Percentiles rank a stretch among this genome's conserved stretches.
Conservation (phyloP, 2,888 invertebrate species). For the Andricus curvator region DNA sequence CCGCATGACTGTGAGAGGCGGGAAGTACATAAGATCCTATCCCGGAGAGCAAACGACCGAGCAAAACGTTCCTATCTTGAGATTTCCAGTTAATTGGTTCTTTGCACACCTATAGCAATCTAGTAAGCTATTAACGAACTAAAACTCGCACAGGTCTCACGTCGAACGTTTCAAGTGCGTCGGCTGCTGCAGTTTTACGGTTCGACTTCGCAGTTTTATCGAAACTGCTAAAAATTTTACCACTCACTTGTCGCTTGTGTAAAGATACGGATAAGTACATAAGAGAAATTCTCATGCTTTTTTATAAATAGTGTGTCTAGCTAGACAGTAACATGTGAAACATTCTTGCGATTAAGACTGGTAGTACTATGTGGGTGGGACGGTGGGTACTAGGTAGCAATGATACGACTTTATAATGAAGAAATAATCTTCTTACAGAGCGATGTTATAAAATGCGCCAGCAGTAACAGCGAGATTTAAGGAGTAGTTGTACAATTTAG, state of each 20-base stretch:
- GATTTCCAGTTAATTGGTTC: constrained; percentile 70
- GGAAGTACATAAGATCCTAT: constrained; percentile 64
- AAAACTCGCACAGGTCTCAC: constrained; percentile 61
- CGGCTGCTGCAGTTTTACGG: constrained; percentile 40
- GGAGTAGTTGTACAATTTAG: no score
- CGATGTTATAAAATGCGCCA: not conserved
- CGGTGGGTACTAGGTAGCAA: not conserved
- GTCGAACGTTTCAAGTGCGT: constrained; percentile 47
- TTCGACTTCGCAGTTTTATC: constrained; percentile 3
- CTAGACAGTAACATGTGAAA: not conserved
- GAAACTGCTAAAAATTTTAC: constrained; percentile 25
- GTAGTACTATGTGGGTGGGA: not conserved
- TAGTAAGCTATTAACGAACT: constrained; percentile 62
- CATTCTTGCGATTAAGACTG: not conserved
- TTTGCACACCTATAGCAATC: constrained; percentile 65
- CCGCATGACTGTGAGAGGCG: constrained; percentile 64
- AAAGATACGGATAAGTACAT: not conserved
- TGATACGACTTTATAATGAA: not conserved
- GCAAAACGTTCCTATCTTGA: constrained; percentile 61
- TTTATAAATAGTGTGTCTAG: not conserved
- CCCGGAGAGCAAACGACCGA: constrained; percentile 60
- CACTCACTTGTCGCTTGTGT: constrained; percentile 27
- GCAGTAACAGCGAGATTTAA: not conserved
- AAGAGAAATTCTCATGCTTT: not conserved
- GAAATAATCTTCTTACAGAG: not conserved